Evolutionary conservation across 2,797 vertebrate species (phyloP).

Genomic region (Microctenopoma lineatum): DNA sequence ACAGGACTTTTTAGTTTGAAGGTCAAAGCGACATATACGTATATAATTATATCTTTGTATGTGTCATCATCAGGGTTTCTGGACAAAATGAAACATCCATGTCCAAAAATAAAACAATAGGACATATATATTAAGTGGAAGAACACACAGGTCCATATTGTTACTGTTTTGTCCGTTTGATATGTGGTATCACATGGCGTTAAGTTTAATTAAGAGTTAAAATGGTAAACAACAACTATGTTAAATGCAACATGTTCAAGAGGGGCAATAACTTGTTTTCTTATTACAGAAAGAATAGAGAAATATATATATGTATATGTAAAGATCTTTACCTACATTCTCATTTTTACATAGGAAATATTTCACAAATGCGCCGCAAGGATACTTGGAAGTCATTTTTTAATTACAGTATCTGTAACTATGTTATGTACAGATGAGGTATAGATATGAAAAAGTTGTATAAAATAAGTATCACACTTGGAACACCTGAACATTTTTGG

Average conservation of each 20-base stretch:
- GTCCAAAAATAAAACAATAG: constrained; percentile 74
- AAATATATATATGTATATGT: constrained; percentile 77
- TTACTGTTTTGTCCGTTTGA: constrained; percentile 79
- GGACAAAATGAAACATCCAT: constrained; percentile 68
- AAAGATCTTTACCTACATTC: constrained; percentile 77
- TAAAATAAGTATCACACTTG: constrained; percentile 82
- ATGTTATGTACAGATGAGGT: constrained; percentile 85
- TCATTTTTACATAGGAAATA: constrained; percentile 79
- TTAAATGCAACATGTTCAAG: constrained; percentile 80
- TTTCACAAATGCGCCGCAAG: constrained; percentile 76
- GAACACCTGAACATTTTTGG: constrained; percentile 79
- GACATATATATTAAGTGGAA: constrained; percentile 72
- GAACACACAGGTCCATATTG: constrained; percentile 73
- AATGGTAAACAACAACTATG: constrained; percentile 72
- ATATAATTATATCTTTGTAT: constrained; percentile 74
- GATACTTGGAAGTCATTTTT: constrained; percentile 79
- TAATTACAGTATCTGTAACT: constrained; percentile 86
- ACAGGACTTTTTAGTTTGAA: constrained; percentile 64
- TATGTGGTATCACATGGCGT: constrained; percentile 80
- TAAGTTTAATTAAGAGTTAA: constrained; percentile 72
- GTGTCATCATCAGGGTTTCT: constrained; percentile 76
- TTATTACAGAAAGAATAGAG: constrained; percentile 79
- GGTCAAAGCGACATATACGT: constrained; percentile 65
- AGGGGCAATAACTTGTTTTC: constrained; percentile 87
- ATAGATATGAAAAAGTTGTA: constrained; percentile 83